Evolutionary conservation across 2,113 vertebrate genomes (phyloP).

Genomic region (Burhinus oedicnemus): DNA sequence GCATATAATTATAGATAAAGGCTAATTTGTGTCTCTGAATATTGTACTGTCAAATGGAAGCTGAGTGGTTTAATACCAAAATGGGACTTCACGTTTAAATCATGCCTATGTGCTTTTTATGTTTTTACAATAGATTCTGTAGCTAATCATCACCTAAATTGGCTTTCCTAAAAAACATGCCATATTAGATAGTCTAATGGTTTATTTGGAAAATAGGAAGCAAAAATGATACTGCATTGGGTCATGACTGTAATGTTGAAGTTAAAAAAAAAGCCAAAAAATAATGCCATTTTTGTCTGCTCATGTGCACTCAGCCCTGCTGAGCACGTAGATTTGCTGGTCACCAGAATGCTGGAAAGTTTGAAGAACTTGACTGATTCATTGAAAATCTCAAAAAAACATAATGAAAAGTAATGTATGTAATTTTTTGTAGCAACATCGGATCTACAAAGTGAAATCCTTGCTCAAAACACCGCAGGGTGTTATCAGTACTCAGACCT

Average conservation of each 20-base stretch:
- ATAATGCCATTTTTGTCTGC: neutral
- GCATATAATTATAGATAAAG: conserved; percentile 20
- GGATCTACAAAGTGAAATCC: neutral
- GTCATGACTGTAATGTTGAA: neutral
- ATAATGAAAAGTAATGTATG: accelerated
- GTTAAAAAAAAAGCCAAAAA: neutral
- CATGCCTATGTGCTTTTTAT: neutral
- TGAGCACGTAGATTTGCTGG: neutral
- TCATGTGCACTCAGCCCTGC: neutral
- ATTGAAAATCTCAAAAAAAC: neutral
- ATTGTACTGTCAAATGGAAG: conserved; percentile 9
- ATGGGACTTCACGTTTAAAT: conserved; percentile 15
- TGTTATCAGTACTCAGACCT: neutral
- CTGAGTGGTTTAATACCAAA: neutral
- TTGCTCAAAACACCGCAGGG: neutral
- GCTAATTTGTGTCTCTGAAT: neutral
- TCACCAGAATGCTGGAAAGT: neutral
- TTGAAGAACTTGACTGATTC: neutral
- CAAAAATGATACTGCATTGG: neutral
- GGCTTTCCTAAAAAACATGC: neutral
- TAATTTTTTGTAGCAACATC: neutral
- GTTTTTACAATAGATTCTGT: neutral
- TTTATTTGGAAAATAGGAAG: neutral
- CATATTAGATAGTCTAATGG: neutral
- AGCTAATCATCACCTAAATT: conserved; percentile 10